Conservation (phyloP, 2,888 invertebrate species). For the Leptogaster cylindrica region DNA sequence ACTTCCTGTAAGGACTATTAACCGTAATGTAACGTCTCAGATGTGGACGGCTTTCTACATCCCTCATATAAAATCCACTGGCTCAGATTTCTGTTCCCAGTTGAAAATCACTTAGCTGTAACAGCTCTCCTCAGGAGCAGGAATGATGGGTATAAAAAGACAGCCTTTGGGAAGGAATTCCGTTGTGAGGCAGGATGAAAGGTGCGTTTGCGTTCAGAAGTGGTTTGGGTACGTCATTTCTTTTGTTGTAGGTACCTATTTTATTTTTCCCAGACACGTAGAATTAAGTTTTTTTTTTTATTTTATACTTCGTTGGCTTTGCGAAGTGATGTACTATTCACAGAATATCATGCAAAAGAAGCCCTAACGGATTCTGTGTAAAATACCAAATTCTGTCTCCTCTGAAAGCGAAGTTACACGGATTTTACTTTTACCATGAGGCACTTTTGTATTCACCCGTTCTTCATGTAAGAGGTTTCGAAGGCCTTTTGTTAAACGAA, state of each 20-base stretch:
- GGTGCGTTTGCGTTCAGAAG: conserved; percentile 15
- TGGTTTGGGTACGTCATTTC: background rate
- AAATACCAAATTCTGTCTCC: background rate
- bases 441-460: too few relatives aligned
- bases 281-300: too few relatives aligned
- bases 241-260: conserved; percentile 6
- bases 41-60: conserved; percentile 18
- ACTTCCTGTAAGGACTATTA: conserved; percentile 12
- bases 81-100: conserved; percentile 18
- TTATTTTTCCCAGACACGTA: conserved; percentile 6
- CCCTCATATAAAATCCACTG: conserved; percentile 16
- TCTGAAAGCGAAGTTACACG: too few relatives aligned
- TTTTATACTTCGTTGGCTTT: conserved; percentile 7
- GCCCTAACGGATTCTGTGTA: conserved; percentile 12
- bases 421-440: too few relatives aligned
- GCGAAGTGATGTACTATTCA: conserved; percentile 9
- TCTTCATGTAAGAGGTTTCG: too few relatives aligned
- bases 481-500: too few relatives aligned
- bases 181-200: too few relatives aligned
- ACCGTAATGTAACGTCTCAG: conserved; percentile 14
- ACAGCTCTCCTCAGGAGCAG: conserved; percentile 7
- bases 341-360: conserved; percentile 15
- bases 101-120: conserved; percentile 25
- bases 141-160: conserved; percentile 1
- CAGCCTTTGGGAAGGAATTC: conserved; percentile 8